phyloP scores from a whole-genome alignment of 2,888 invertebrate species.

The Cosmorhoe ocellata region DNA sequence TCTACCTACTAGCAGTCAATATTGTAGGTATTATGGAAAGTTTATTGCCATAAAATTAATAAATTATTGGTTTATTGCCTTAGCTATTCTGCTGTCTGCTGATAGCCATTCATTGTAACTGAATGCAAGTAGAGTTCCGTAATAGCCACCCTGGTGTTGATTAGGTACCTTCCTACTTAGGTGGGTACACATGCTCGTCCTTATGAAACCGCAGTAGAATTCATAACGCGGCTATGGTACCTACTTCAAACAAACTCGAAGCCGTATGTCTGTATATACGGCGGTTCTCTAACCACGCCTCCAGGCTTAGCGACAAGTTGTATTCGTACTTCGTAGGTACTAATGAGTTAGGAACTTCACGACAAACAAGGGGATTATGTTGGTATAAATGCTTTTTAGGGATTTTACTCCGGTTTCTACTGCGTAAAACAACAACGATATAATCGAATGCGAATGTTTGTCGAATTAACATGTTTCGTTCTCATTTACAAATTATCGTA shows the following conservation, averaged over 20 bases:
- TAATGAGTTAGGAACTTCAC: slow-evolving; percentile 25
- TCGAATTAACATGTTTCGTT: too few relatives aligned
- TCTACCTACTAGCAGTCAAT: too few relatives aligned
- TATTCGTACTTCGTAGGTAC: neutral
- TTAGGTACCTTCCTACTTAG: neutral
- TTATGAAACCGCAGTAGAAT: slow-evolving; percentile 31
- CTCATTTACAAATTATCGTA: too few relatives aligned
- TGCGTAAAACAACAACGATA: too few relatives aligned
- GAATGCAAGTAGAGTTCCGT: too few relatives aligned
- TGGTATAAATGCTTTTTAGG: slow-evolving; percentile 10
- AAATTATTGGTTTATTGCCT: too few relatives aligned
- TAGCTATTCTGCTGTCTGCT: too few relatives aligned
- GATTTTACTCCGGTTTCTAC: neutral
- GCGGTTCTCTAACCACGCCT: slow-evolving; percentile 22
- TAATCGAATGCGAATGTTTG: too few relatives aligned
- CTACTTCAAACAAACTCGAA: slow-evolving; percentile 52
- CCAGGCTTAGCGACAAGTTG: slow-evolving; percentile 23
- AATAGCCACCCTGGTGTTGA: too few relatives aligned
- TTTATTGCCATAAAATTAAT: too few relatives aligned
- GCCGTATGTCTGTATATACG: slow-evolving; percentile 28
- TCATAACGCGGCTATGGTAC: slow-evolving; percentile 46
- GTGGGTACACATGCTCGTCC: neutral
- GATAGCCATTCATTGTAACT: too few relatives aligned
- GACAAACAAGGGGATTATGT: slow-evolving; percentile 12
- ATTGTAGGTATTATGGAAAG: too few relatives aligned